Evolutionary conservation across 1,140 invertebrate genomes (phyloP), one percentile per base, ranked within the genome.

Genomic region (Meloidogyne hapla): DNA sequence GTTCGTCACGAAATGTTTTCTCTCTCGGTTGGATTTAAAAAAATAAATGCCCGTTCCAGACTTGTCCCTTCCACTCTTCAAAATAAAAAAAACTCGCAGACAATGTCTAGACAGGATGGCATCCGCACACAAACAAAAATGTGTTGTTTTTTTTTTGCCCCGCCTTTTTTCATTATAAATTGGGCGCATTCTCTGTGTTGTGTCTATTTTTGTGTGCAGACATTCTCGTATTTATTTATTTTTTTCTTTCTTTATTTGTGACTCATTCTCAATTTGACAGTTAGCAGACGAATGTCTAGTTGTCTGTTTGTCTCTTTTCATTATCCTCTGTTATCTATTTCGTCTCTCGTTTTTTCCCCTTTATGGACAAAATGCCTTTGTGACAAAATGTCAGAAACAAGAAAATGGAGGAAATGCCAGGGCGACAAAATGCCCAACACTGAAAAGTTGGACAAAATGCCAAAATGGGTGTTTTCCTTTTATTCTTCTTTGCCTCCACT

Each of bases 41-140:
- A 56, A 56, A 56, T n/a, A 56, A 56, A 56, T 56, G 48, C 48
- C 48, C 48, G 48, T 56, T 56, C 48, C 48, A 56, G 48, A 56
- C 48, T 56, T 33, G n/a, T n/a, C 48, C 12, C 48, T 56, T 48
- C 15, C 45, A 15, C 45, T 18, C 45, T n/a, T 21, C 5, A n/a
- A 56, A 56, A 56, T 5, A 56, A 56, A 56, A 56, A n/a, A 56
- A 56, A 56, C 48, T 56, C 48, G 5, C 48, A 56, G 48, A 56
- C 48, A 56, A 56, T 56, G 48, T 56, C 48, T 56, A 56, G 48
- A 56, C 48, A 13, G 48, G 12, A n/a, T 56, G 48, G 48, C 48
- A 56, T 56, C 18, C 48, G 48, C 18, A 56, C 48, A 56, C 6
- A 56, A 56, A 56, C n/a, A 56, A 56, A n/a, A 48, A 18, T 18